phyloP scores from a whole-genome alignment of 2,797 vertebrate genomes.

The Mormyrus proboscirostris region DNA sequence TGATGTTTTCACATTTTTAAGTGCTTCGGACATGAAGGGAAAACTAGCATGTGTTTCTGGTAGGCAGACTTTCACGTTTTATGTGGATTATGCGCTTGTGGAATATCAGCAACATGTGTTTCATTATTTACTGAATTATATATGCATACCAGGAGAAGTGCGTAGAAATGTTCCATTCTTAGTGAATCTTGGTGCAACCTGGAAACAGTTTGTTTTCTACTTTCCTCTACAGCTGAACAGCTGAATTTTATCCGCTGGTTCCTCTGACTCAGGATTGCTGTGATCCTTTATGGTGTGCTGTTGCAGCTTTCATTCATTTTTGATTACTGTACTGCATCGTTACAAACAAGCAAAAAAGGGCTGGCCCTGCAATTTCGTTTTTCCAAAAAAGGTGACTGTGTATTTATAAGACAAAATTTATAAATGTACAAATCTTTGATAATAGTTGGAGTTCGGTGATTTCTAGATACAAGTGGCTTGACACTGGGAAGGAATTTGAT shows the following conservation, averaged over 20 bases:
- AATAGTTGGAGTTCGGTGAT: background rate
- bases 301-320: background rate
- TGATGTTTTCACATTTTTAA: slow-evolving; percentile 8
- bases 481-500: background rate
- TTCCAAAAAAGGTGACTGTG: background rate
- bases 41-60: slow-evolving; percentile 3
- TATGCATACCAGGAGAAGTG: slow-evolving; percentile 1
- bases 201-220: slow-evolving; percentile 28
- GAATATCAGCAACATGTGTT: slow-evolving; percentile 5
- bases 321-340: background rate
- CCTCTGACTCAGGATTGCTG: background rate
- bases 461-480: background rate
- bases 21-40: background rate
- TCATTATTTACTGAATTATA: slow-evolving; percentile 22
- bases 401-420: background rate
- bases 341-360: background rate
- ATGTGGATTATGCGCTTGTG: background rate
- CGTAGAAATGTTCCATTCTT: slow-evolving; percentile 18
- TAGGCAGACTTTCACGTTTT: background rate
- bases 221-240: slow-evolving; percentile 8
- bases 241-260: background rate
- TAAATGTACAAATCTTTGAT: background rate
- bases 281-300: background rate
- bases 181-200: slow-evolving; percentile 7
- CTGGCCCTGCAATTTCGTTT: background rate